Percentiles rank a stretch among this genome's conserved stretches.
phyloP scores from a whole-genome alignment of 2,113 vertebrate species.

The Nycticorax nycticorax region DNA sequence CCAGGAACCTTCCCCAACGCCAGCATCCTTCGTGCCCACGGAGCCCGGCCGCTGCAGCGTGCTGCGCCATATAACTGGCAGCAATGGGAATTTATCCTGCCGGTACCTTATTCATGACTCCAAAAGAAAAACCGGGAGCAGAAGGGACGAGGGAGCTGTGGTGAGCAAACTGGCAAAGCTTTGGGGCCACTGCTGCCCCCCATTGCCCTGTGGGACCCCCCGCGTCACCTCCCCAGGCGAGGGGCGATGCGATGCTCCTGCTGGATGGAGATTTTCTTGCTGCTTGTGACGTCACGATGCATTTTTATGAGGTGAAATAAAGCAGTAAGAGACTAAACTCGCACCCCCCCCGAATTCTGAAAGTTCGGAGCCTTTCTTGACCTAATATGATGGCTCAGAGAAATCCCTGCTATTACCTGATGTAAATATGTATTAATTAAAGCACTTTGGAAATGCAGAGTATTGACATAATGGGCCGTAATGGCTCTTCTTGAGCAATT shows the following conservation, averaged over 20 bases:
- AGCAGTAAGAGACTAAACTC: background rate
- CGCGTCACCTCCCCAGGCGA: background rate
- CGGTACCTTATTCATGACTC: background rate
- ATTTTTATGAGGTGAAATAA: background rate
- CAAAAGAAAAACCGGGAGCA: background rate
- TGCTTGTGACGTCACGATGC: background rate
- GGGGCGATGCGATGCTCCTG: background rate
- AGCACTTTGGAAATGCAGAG: constrained; percentile 57
- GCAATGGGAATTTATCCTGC: background rate
- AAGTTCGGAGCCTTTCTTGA: background rate
- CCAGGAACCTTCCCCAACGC: background rate
- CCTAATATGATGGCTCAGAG: background rate
- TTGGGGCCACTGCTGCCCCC: background rate
- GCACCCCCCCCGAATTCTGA: background rate
- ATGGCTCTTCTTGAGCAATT: constrained; percentile 58
- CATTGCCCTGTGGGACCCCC: background rate
- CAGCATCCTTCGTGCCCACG: background rate
- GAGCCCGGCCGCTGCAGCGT: too few relatives aligned
- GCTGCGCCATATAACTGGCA: background rate
- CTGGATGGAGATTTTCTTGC: background rate
- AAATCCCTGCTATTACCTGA: constrained; percentile 45
- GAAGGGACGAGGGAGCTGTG: background rate
- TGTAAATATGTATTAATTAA: constrained; percentile 73
- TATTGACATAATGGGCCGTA: constrained; percentile 55
- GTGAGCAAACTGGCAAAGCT: background rate